These are phyloP conservation scores for Drymodes brunneopygia DNA, from an alignment of 2,113 vertebrate species.

Conservation along the genomic window DNA sequence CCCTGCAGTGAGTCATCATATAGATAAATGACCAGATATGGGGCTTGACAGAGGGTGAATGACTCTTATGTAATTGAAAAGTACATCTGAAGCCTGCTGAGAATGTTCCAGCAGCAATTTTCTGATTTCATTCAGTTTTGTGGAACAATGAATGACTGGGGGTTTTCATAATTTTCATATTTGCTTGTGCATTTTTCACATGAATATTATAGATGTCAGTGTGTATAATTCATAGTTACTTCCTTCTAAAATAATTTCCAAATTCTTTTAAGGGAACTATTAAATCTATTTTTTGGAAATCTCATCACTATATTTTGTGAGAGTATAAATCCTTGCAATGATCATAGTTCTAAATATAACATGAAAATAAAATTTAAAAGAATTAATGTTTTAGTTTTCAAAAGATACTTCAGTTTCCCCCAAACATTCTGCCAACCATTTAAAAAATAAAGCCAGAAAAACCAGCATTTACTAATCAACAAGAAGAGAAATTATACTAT, in stretches of 20 bases:
- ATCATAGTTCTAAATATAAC: background rate
- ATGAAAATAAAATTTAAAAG: conserved; percentile 8
- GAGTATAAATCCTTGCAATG: background rate
- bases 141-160: background rate
- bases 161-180: background rate
- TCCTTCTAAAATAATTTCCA: background rate
- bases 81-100: conserved; percentile 39
- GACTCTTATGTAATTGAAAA: conserved; percentile 47
- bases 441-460: background rate
- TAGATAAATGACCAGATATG: conserved; percentile 37
- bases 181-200: conserved; percentile 32
- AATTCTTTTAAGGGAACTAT: background rate
- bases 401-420: background rate
- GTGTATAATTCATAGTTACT: background rate
- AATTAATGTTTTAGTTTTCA: background rate
- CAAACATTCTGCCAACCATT: background rate
- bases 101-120: conserved; percentile 24
- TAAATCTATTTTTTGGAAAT: background rate
- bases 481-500: background rate
- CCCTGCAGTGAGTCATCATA: conserved; percentile 39
- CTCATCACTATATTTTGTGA: background rate
- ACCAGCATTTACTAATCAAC: conserved; percentile 21
- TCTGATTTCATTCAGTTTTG: background rate
- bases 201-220: background rate
- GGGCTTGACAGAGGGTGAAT: conserved; percentile 52